Base-by-base conservation (phyloP, 2,888 invertebrate species). In the Eumacrocentrus americanus region DNA sequence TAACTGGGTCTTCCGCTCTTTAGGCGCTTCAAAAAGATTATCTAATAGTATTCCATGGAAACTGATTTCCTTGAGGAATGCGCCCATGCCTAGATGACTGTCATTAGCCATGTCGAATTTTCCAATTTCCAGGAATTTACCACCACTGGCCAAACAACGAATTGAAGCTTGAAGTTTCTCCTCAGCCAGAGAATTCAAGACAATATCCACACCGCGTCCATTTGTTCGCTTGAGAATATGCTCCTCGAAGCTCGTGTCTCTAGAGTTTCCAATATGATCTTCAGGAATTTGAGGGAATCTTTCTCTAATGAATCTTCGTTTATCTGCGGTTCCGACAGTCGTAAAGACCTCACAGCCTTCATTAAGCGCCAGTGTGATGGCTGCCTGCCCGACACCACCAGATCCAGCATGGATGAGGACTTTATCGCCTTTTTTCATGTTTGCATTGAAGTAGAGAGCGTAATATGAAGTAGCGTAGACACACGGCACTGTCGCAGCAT, bases 121-220 rank as follows among this genome's bases (percentile, higher is more conserved):
- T 46, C 94, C 94, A 62, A 95, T 94, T 82, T 94, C 94, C 50
- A 94, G 78, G 80, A 94, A 94, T 59, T 88, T 83, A 7, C 94
- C 89, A 0, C 84, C 82, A 1, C 68, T 68, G 0, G 84, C 86
- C 7, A 89, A 76, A 67, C 89, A 89, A 2, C 87, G 81, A 0
- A 88, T 78, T 0, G 89, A 88, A 0, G 89, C 91, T 72, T 87
- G 85, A 0, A 97, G 84, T 80, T 97, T 96, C 46, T 98, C 96
- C 73, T 94, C 96, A 0, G 96, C 88, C 40, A 98, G 95, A 82
- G 11, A 98, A 58, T 98, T 98, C 6, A 98, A 84, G 0, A 98
- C 91, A 54, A 96, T 82, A 75, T 98, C 93, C 0, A 98, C 97
- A 37, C 97, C 96, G 68, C 85, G 84, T 11, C 97, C 96, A 5